These are phyloP conservation scores for Hypsopygia costalis DNA, from an alignment of 2,888 invertebrate genomes.

Conservation along the genomic window DNA sequence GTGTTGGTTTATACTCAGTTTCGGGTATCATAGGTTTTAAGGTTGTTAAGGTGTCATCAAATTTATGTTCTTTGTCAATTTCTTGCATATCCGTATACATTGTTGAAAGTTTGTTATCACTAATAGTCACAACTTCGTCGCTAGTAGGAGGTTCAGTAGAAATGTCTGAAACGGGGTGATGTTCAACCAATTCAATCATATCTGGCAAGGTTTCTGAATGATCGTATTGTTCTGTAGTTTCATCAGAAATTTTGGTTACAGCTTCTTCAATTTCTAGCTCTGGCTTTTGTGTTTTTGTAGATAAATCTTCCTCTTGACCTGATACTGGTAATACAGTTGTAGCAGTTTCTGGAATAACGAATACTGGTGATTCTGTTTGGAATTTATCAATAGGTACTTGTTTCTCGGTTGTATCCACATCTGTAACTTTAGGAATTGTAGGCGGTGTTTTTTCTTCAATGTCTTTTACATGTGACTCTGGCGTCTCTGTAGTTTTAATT, in stretches of 20 bases:
- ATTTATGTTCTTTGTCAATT: background rate
- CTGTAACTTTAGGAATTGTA: background rate
- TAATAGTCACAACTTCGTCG: background rate
- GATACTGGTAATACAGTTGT: background rate
- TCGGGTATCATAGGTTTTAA: background rate
- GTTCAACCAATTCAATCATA: conserved; percentile 9
- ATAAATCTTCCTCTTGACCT: background rate
- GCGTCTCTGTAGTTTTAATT: background rate
- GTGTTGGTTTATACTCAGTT: background rate
- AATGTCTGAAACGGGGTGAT: background rate
- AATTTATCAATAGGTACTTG: background rate
- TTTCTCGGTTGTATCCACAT: background rate
- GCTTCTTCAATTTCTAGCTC: background rate
- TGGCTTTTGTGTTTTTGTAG: background rate
- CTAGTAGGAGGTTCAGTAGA: background rate
- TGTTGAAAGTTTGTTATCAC: background rate
- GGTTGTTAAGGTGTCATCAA: background rate
- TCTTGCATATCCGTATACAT: background rate
- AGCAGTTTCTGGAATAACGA: background rate
- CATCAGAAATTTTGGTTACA: background rate
- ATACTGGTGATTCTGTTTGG: background rate
- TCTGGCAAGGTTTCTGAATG: conserved; percentile 7
- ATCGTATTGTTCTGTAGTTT: conserved; percentile 3
- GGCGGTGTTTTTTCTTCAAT: background rate
- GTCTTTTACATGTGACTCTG: conserved; percentile 7